Evolutionary conservation across 2,797 vertebrate genomes (phyloP), one percentile per base, ranked within the genome.

Genomic region (Falco naumanni): DNA sequence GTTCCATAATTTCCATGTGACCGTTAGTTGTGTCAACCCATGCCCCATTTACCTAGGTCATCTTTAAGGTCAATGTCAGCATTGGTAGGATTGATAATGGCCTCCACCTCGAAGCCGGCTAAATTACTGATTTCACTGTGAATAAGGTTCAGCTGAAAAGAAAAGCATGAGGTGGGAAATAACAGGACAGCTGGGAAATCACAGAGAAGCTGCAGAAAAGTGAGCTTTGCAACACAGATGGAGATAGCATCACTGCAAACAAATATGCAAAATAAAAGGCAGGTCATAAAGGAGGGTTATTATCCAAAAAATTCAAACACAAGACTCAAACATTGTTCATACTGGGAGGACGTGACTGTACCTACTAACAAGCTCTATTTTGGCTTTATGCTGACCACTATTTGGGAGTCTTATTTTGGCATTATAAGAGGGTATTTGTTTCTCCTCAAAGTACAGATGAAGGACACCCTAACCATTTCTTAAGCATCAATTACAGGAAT

Each of bases 91-190:
- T 99, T 99, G 99, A 99, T 99, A 98, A 99, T 99, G 98, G 99
- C 99, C 98, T 99, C 99, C 99, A 99, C 99, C 98, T 99, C 99
- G 98, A 99, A 99, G 98, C 99, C 99, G 98, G 99, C 99, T 99
- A 99, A 99, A 99, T 99, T 99, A 99, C 98, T 99, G 99, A 99
- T 99, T 98, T 99, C 99, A 98, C 99, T 99, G 99, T 99, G 99
- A 98, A 99, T 99, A 97, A 99, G 99, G 98, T 99, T 99, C 98
- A 99, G 99, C 99, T 99, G 99, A 98, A 98, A 98, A 98, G 98
- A 98, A 98, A 98, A 98, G 98, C 98, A 99, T 96, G 98, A 98
- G 98, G 98, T 98, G 97, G 97, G 97, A 98, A 98, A 98, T 98
- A 98, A 99, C 98, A 99, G 98, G 98, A 98, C 98, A 98, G 98